Evolutionary conservation across 1,140 invertebrate species (phyloP).

Genomic region (Meloidogyne chitwoodi): DNA sequence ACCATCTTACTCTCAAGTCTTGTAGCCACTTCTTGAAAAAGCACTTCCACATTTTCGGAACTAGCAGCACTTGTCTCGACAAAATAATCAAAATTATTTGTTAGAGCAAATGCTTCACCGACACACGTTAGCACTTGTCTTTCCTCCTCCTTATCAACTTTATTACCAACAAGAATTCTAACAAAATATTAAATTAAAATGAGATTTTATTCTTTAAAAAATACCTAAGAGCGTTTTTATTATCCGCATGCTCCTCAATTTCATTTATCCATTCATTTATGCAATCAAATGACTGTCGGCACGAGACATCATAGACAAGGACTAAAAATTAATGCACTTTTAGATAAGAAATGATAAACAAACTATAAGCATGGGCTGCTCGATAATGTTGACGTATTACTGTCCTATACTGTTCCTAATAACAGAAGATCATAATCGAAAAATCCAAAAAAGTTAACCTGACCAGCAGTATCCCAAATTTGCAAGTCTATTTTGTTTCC

Average conservation of each 20-base stretch:
- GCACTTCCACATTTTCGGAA: conserved; percentile 55
- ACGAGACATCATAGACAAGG: conserved; percentile 84
- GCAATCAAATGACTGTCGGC: conserved; percentile 80
- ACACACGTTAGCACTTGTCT: conserved; percentile 56
- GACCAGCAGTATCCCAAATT: conserved; percentile 53
- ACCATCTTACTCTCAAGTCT: conserved; percentile 57
- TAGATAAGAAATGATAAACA: not conserved
- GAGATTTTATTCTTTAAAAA: conserved; percentile 7
- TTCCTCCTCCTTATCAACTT: conserved; percentile 59
- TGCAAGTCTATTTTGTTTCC: conserved; percentile 78
- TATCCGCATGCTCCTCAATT: conserved; percentile 66
- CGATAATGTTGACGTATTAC: conserved; percentile 67
- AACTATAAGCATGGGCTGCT: conserved; percentile 66
- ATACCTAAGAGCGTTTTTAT: conserved; percentile 55
- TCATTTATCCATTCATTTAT: conserved; percentile 88
- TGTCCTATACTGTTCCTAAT: conserved; percentile 76
- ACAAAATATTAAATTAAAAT: conserved; percentile 7
- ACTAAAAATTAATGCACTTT: conserved; percentile 53
- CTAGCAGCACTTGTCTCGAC: conserved; percentile 57
- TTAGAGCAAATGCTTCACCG: conserved; percentile 52
- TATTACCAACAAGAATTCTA: conserved; percentile 50
- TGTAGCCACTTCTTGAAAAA: conserved; percentile 58
- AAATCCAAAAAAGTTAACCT: conserved; percentile 12
- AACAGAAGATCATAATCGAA: not conserved
- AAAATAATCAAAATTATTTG: conserved; percentile 59